A percentile compares a stretch with the other conserved stretches of the same genome.
Evolutionary conservation across 30 jellyfish, hydroid and myxozoan genomes (phyloP).

Genomic region (Aurelia coerulea): DNA sequence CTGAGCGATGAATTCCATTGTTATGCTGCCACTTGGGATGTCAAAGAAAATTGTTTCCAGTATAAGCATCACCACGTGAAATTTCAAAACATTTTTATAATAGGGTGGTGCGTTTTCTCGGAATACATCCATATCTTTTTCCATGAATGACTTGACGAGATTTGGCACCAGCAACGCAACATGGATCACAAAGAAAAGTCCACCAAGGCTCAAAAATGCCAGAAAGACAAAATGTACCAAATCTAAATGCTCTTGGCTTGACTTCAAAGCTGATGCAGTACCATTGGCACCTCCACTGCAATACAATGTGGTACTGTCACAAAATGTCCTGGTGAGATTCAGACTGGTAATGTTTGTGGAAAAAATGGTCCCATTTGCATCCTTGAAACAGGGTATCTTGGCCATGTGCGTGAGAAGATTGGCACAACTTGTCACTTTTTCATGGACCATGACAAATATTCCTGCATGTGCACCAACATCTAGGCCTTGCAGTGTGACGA

Average conservation of each 20-base stretch:
- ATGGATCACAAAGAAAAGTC: slow-evolving; percentile 76
- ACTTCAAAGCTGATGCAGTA: slow-evolving; percentile 36
- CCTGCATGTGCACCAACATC: slow-evolving; percentile 92
- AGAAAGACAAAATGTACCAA: slow-evolving; percentile 55
- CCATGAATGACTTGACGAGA: slow-evolving; percentile 71
- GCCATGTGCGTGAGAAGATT: slow-evolving; percentile 8
- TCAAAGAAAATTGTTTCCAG: slow-evolving; percentile 87
- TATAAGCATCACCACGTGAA: slow-evolving; percentile 74
- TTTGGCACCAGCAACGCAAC: slow-evolving; percentile 76
- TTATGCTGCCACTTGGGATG: slow-evolving; percentile 87
- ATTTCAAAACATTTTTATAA: slow-evolving; percentile 75
- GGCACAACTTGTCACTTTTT: slow-evolving; percentile 53
- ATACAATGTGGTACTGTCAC: slow-evolving; percentile 30
- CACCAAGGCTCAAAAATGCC: slow-evolving; percentile 79
- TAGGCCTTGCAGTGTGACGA: slow-evolving; percentile 76
- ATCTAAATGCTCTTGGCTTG: slow-evolving; percentile 66
- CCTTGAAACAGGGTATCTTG: slow-evolving; percentile 53
- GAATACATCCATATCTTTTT: slow-evolving; percentile 74
- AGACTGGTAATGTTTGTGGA: slow-evolving; percentile 26
- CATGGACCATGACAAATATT: slow-evolving; percentile 66
- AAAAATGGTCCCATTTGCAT: slow-evolving; percentile 50
- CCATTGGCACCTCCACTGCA: slow-evolving; percentile 81
- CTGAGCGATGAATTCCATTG: slow-evolving; percentile 90
- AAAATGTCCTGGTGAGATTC: slow-evolving; percentile 34
- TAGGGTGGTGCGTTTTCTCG: slow-evolving; percentile 74